phyloP scores from a whole-genome alignment of 2,888 invertebrate genomes.

The Drosophila histrio region DNA sequence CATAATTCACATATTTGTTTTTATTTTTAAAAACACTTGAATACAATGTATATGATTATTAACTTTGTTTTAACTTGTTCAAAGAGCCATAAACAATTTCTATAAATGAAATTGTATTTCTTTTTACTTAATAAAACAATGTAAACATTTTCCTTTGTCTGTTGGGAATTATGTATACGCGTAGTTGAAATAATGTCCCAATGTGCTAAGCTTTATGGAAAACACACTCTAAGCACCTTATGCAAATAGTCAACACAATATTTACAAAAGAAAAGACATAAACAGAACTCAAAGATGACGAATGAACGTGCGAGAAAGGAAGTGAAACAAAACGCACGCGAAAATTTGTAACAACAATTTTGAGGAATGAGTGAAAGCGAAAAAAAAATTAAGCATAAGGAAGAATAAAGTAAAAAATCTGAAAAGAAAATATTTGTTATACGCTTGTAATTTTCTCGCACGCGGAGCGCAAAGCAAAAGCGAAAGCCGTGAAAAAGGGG shows the following conservation, averaged over 20 bases:
- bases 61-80: no score
- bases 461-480: slow-evolving; percentile 23
- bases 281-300: slow-evolving; percentile 13
- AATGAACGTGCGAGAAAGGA: neutral
- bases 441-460: slow-evolving; percentile 75
- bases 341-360: slow-evolving; percentile 44
- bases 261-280: slow-evolving; percentile 33
- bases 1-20: no score
- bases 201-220: slow-evolving; percentile 67
- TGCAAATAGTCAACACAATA: slow-evolving; percentile 63
- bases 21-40: no score
- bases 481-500: slow-evolving; percentile 51
- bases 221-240: slow-evolving; percentile 67
- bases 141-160: no score
- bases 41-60: no score
- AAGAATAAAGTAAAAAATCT: slow-evolving; percentile 52
- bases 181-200: slow-evolving; percentile 10
- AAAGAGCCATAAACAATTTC: no score
- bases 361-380: slow-evolving; percentile 16
- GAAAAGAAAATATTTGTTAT: slow-evolving; percentile 77
- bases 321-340: slow-evolving; percentile 38
- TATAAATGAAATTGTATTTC: no score
- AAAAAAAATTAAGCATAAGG: neutral
- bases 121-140: no score
- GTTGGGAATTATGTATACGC: slow-evolving; percentile 33